phyloP scores from a whole-genome alignment of 2,888 invertebrate species.

The Autographa pulchrina region DNA sequence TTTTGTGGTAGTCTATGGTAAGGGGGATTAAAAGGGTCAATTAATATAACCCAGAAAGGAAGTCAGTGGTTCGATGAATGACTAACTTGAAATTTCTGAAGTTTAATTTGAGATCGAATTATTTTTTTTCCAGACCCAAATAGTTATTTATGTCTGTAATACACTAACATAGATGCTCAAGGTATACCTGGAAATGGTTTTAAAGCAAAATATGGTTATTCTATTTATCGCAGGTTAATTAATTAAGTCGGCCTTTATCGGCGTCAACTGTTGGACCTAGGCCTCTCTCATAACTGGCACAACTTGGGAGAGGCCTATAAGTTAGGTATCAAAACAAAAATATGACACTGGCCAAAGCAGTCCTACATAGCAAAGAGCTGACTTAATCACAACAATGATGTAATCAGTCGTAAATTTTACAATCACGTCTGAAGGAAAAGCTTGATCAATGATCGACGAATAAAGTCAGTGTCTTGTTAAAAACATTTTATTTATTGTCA shows the following conservation, averaged over 20 bases:
- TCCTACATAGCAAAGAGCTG: background rate
- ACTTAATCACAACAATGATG: background rate
- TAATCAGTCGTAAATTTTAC: background rate
- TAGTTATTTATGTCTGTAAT: too few relatives aligned
- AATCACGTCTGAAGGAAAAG: background rate
- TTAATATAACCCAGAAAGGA: background rate
- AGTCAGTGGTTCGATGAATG: background rate
- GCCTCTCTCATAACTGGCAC: too few relatives aligned
- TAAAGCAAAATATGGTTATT: too few relatives aligned
- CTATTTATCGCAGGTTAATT: too few relatives aligned
- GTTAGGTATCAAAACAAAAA: background rate
- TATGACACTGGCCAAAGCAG: background rate
- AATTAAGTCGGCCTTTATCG: too few relatives aligned
- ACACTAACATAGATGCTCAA: too few relatives aligned
- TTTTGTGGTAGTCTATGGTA: background rate
- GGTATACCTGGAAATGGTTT: too few relatives aligned
- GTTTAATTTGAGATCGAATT: background rate
- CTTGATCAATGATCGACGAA: background rate
- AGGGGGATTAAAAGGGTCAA: background rate
- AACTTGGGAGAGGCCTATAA: too few relatives aligned
- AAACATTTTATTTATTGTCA: constrained; percentile 36
- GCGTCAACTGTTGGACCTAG: too few relatives aligned
- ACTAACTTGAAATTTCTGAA: background rate
- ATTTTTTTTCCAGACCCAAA: too few relatives aligned
- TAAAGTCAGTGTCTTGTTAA: constrained; percentile 13